A percentile compares a stretch with the other conserved stretches of the same genome.
phyloP scores from a whole-genome alignment of 2,888 invertebrate species.

The Thecophora atra region DNA sequence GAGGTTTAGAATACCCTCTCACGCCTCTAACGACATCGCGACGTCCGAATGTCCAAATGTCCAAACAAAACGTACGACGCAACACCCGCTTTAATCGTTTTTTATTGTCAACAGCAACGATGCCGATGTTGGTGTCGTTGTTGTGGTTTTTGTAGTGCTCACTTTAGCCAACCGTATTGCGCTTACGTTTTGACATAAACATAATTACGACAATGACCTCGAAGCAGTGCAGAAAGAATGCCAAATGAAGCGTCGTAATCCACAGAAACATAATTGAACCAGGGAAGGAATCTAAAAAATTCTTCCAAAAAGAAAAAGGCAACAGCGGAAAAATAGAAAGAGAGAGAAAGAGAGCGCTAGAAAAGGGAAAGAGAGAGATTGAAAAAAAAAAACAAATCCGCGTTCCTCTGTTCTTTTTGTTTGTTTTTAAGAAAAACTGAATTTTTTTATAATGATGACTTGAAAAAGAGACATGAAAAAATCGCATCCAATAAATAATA shows the following conservation, averaged over 20 bases:
- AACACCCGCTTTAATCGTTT: neutral
- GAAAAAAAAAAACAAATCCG: neutral
- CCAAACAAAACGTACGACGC: neutral
- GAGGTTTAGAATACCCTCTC: neutral
- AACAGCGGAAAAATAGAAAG: neutral
- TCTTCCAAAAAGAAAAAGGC: neutral
- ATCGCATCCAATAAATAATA: slow-evolving; percentile 30
- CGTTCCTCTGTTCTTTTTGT: too few species aligned
- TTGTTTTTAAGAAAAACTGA: too few species aligned
- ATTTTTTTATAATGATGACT: too few species aligned
- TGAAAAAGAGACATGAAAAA: slow-evolving; percentile 6
- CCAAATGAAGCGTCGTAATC: neutral
- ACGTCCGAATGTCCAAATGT: neutral
- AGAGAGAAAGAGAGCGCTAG: neutral
- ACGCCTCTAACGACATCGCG: neutral
- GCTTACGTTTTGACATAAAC: slow-evolving; percentile 16
- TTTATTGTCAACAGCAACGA: slow-evolving; percentile 11
- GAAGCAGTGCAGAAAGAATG: neutral
- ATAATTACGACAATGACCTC: slow-evolving; percentile 16
- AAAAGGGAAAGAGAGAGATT: neutral
- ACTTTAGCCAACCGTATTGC: neutral
- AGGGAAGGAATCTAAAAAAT: neutral
- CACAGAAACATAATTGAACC: neutral
- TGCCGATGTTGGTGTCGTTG: neutral
- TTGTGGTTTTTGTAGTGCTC: neutral